Conservation (phyloP, 2,113 vertebrate species). For the Tricholaema leucomelas region DNA sequence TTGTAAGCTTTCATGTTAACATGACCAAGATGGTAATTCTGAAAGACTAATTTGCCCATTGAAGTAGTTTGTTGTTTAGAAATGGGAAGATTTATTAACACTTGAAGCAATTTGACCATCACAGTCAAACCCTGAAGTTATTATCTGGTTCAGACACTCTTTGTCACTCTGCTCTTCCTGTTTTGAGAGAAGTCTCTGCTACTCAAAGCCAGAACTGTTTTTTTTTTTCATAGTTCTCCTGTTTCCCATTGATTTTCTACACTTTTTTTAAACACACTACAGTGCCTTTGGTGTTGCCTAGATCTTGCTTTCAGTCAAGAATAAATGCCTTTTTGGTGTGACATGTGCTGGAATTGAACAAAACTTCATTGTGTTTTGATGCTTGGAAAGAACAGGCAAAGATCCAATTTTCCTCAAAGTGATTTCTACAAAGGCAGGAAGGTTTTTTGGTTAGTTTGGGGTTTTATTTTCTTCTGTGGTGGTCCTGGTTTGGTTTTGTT, state of each 20-base stretch:
- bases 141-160: neutral
- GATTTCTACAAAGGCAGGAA: neutral
- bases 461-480: neutral
- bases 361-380: neutral
- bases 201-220: neutral
- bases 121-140: neutral
- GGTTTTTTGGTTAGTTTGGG: rapidly evolving
- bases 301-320: neutral
- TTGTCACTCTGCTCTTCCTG: neutral
- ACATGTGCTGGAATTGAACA: neutral
- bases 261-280: neutral
- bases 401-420: neutral
- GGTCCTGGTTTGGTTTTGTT: neutral
- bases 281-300: neutral
- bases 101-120: neutral
- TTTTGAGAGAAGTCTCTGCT: neutral
- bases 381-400: neutral
- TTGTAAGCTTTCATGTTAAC: neutral
- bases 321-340: neutral
- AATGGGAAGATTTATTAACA: neutral
- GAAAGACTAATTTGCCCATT: neutral
- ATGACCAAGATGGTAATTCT: neutral
- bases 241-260: neutral
- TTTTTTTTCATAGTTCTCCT: neutral
- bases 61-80: neutral